Base-by-base conservation (phyloP, 2,797 vertebrate species). In the Hypotaenidia okinawae region DNA sequence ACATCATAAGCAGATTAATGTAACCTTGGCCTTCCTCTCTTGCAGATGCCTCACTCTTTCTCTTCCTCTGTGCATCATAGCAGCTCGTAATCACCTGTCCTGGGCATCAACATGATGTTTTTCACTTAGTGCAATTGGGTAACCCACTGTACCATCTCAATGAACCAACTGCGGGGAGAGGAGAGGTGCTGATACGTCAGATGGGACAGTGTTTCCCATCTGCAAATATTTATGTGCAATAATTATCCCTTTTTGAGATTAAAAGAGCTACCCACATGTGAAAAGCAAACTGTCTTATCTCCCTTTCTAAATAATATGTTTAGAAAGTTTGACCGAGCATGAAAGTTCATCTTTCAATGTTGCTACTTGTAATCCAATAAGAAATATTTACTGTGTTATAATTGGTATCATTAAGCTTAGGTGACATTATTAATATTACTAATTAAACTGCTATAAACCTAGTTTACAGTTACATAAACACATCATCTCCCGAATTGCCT, bases 401-500 rank as follows among this genome's bases (percentile, higher is more conserved):
- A 98, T 98, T 98, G 97, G 94, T 94, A 96, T 98, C 97, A 97
- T 98, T 98, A 98, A 97, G 96, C 96, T 97, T 97, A 98, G 97
- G 97, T 98, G 96, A 97, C 91, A 62, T 97, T 98, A 98, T 98
- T 98, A 98, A 98, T 98, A 97, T 97, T 89, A 80, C 97, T 98
- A 98, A 98, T 98, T 98, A 98, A 98, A 97, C 96, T 94, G 89
- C 96, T 97, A 70, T 96, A 98, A 98, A 98, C 95, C 97, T 95
- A 96, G 94, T 96, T 94, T 96, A 70, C 70, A 96, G 96, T 93
- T 96, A 86, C 90, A 95, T 95, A 96, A 97, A 97, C 94, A 97
- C 80, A 91, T 96, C 93, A 57, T n/a, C 43, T 25, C 94, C 94
- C 80, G 91, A 96, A 82, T 72, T 52, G 75, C 94, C 89, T 93